These are phyloP conservation scores for Sula dactylatra DNA, from an alignment of 2,113 vertebrate species.

Conservation along the genomic window DNA sequence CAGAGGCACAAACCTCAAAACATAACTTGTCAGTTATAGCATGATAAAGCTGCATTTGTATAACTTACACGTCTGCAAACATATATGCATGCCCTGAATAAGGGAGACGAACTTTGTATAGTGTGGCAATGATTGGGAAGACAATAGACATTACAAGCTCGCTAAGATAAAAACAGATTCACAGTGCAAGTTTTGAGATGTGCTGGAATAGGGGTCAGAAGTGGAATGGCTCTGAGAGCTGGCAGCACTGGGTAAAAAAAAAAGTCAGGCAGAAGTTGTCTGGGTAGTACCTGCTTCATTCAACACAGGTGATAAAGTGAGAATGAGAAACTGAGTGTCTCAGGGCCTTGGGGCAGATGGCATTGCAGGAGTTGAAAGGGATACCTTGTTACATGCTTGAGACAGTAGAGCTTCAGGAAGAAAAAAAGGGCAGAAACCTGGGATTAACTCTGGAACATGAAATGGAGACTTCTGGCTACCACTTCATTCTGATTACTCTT, in stretches of 20 bases:
- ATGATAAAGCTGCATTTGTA: neutral
- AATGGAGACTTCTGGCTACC: neutral
- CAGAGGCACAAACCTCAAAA: neutral
- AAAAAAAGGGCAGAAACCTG: neutral
- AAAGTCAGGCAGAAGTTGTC: neutral
- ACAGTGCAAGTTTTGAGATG: neutral
- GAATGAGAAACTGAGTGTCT: neutral
- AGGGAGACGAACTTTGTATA: neutral
- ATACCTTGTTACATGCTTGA: neutral
- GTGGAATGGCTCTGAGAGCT: neutral
- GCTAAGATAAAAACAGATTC: neutral
- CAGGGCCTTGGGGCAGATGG: neutral
- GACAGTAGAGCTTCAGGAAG: neutral
- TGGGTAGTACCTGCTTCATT: neutral
- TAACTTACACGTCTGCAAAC: neutral
- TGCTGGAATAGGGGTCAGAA: neutral
- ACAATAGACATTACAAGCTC: neutral
- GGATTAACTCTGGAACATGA: neutral
- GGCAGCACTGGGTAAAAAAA: neutral
- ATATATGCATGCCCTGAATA: neutral
- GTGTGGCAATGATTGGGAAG: neutral
- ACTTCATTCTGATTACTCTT: neutral
- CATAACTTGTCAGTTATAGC: neutral
- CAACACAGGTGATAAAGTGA: neutral
- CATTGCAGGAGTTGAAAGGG: neutral